These are phyloP conservation scores for Drosophila pandora DNA, from an alignment of 1,140 invertebrate genomes.

Conservation along the genomic window DNA sequence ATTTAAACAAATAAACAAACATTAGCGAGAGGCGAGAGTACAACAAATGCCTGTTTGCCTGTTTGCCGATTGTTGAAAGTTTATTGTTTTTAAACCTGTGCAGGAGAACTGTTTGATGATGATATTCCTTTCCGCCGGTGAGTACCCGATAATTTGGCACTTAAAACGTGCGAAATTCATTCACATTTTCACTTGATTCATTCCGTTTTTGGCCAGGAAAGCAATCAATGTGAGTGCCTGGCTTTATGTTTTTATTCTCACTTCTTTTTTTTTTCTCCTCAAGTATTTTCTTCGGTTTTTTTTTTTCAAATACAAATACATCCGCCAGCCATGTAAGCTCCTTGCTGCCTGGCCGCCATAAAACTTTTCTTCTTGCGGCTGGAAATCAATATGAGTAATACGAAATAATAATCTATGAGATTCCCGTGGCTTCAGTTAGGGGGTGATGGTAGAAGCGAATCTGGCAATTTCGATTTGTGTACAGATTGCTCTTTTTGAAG, in stretches of 20 bases:
- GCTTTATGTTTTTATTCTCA: slow-evolving; percentile 34
- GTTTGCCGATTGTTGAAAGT: slow-evolving; percentile 63
- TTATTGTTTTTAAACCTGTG: slow-evolving; percentile 78
- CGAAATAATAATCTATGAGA: slow-evolving; percentile 54
- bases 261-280: not conserved
- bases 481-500: slow-evolving; percentile 52
- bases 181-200: slow-evolving; percentile 61
- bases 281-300: slow-evolving; percentile 5
- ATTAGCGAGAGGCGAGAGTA: slow-evolving; percentile 13
- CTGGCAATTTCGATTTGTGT: slow-evolving; percentile 30
- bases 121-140: slow-evolving; percentile 56
- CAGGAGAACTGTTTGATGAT: slow-evolving; percentile 50
- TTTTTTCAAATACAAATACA: slow-evolving; percentile 12
- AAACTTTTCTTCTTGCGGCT: slow-evolving; percentile 37
- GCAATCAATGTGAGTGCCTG: slow-evolving; percentile 52
- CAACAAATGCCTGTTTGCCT: slow-evolving; percentile 3
- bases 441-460: slow-evolving; percentile 1
- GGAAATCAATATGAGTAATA: slow-evolving; percentile 55
- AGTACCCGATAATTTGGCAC: slow-evolving; percentile 73
- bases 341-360: not conserved
- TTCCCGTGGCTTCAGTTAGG: slow-evolving; percentile 32
- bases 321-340: slow-evolving; percentile 21
- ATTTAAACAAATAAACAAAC: slow-evolving; percentile 81
- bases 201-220: slow-evolving; percentile 21
- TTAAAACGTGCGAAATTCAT: slow-evolving; percentile 72